Base-by-base conservation (phyloP, 2,797 vertebrate species). In the Gallirallus australis region DNA sequence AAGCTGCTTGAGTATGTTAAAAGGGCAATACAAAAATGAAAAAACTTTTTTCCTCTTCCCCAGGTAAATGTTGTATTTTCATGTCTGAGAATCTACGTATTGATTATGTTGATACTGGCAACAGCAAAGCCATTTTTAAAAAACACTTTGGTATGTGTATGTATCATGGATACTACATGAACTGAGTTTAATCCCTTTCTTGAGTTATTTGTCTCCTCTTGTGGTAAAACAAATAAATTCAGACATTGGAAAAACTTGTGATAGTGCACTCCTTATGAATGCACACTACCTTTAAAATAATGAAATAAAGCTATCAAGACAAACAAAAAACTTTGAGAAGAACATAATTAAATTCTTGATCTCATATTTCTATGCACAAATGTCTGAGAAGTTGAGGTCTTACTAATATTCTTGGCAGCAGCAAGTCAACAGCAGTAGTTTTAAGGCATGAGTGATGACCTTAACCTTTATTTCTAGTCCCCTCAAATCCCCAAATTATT, bases 41-140 rank as follows among this genome's bases (percentile, higher is more conserved):
- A 25, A 52, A 54, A 3, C 11, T 3, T 54, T 35, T 81, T 48
- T 79, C 20, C 57, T 11, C 28, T 59, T 24, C 15, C 70, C 65
- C 14, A 48, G 35, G 42, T 47, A 48, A 60, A 27, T 53, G 31
- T 57, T 73, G 6, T 45, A 31, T 56, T 89, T 91, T 66, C 28
- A 54, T 52, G 12, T 37, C 52, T 91, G 68, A 35, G 25, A 87
- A 79, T 64, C 31, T 76, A 3, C 68, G 89, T 8, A 39, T 82
- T 75, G 57, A 66, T 84, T 87, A 37, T 80, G 61, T 93, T 92
- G 85, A 76, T 54, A 73, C 47, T 81, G 75, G 73, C 80, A 90
- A 59, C 31, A 81, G 23, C 28, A 39, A 53, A 56, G 20, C 17
- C 28, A 45, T 91, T 75, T 45, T 37, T 21, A 47, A 48, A 0